Evolutionary conservation across 2,888 invertebrate species (phyloP), one percentile per base, ranked within the genome.

Genomic region (Chouioia cunea): DNA sequence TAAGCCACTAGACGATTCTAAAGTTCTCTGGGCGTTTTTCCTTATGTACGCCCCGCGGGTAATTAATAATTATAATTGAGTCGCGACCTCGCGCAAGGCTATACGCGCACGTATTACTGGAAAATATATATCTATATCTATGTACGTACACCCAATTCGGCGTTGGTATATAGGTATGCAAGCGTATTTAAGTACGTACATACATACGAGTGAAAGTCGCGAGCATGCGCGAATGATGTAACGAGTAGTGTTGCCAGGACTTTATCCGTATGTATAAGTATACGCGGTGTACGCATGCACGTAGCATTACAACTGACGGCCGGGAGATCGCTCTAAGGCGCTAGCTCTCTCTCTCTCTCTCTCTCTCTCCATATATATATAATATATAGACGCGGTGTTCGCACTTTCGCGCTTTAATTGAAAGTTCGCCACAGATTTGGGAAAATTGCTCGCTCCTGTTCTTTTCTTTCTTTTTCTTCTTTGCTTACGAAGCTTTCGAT

Each of bases 21-120:
- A 10, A 15, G 56, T 23, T 52, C n/a, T 1, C 15, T 43, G 14
- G 14, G 1, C 56, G 15, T 8, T n/a, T 15, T 23, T 18, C 6
- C 50, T 46, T 27, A 12, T 56, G 15, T 46, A 18, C 36, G 15
- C 62, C 48, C 48, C 15, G 18, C 36, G 36, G 36, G 20, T 46
- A 56, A 52, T 65, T 60, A 20, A 56, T 70, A 70, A 52, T 59
- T 46, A 47, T 54, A 54, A 54, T 59, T 53, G 43, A 50, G 50
- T 14, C 46, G 6, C 71, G 68, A 68, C 67, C 67, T 71, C 67
- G 67, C 67, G 64, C 67, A 72, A 72, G 71, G 71, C 36, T 36
- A 72, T 68, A 67, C 14, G 10, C 36, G 14, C 8, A 10, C 1
- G 15, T 23, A 65, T 63, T 63, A 64, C 12, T 64, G 50, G 59